phyloP scores from a whole-genome alignment of 2,888 invertebrate genomes.

The Lasioglossum lativentre region DNA sequence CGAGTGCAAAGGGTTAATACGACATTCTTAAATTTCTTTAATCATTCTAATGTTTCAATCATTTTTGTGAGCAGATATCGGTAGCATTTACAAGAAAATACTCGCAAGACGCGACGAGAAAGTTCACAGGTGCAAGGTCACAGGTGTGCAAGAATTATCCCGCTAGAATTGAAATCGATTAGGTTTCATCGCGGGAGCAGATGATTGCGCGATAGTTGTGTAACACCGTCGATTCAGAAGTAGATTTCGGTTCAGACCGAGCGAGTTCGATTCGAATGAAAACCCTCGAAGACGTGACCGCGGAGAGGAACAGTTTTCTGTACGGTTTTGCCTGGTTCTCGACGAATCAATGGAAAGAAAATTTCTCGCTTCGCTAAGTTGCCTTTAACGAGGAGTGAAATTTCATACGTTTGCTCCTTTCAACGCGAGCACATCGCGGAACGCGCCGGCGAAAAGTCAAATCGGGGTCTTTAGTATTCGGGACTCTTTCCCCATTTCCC shows the following conservation, averaged over 20 bases:
- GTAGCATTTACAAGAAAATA: too few relatives aligned
- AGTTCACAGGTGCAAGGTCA: not conserved
- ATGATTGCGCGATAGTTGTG: not conserved
- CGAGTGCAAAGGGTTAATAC: too few relatives aligned
- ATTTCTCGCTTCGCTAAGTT: constrained; percentile 16
- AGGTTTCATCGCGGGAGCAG: not conserved
- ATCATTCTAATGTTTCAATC: too few relatives aligned
- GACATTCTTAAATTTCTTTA: too few relatives aligned
- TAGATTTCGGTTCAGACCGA: not conserved
- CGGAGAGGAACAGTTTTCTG: not conserved
- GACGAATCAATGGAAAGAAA: constrained; percentile 12
- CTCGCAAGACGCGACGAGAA: too few relatives aligned
- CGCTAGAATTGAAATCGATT: not conserved
- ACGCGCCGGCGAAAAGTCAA: constrained; percentile 13
- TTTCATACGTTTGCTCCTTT: constrained; percentile 40
- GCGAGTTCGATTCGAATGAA: not conserved
- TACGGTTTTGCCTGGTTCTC: not conserved
- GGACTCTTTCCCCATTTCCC: constrained; percentile 35
- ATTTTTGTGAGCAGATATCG: too few relatives aligned
- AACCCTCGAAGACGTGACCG: not conserved
- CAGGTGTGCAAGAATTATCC: constrained; percentile 1
- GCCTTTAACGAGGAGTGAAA: constrained; percentile 44
- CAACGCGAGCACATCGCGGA: not conserved
- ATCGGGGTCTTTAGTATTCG: constrained; percentile 26
- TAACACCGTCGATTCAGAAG: not conserved